Conservation (phyloP, 1,140 invertebrate species). For the Lithobius niger region DNA sequence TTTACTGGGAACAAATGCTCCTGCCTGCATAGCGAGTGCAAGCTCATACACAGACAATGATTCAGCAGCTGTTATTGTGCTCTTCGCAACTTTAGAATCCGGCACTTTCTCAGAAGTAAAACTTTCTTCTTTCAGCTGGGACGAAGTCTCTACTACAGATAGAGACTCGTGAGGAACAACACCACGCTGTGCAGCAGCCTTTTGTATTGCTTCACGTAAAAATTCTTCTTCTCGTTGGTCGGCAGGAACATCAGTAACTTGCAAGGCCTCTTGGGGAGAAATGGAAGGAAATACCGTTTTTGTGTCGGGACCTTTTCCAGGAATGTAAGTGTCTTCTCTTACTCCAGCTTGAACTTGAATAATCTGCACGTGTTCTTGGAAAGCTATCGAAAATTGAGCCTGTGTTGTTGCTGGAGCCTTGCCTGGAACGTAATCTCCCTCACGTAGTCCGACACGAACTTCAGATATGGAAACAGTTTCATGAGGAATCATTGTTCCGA, state of each 20-base stretch:
- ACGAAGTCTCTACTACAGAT: conserved; percentile 11
- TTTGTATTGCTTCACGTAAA: conserved; percentile 23
- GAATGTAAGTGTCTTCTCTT: conserved; percentile 8
- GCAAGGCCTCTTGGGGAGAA: conserved; percentile 16
- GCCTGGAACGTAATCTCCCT: conserved; percentile 9
- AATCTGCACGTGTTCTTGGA: conserved; percentile 14
- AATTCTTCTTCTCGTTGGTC: conserved; percentile 17
- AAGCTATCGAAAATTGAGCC: background rate
- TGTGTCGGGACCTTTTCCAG: conserved; percentile 29
- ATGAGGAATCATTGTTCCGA: background rate
- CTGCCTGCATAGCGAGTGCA: conserved; percentile 5
- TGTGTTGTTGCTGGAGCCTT: conserved; percentile 1
- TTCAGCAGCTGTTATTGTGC: conserved; percentile 8
- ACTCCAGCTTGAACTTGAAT: conserved; percentile 14
- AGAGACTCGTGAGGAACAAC: conserved; percentile 15
- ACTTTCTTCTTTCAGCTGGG: conserved; percentile 18
- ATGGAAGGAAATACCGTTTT: conserved; percentile 15
- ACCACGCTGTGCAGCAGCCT: background rate
- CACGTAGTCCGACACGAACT: conserved; percentile 13
- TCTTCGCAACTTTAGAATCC: conserved; percentile 6
- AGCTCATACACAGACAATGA: conserved; percentile 12
- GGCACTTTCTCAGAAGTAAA: conserved; percentile 12
- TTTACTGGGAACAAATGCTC: conserved; percentile 1
- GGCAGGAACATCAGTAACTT: conserved; percentile 17
- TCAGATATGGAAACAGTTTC: conserved; percentile 14